These are phyloP conservation scores for Goniozus legneri DNA, from an alignment of 1,140 invertebrate genomes.

Conservation along the genomic window DNA sequence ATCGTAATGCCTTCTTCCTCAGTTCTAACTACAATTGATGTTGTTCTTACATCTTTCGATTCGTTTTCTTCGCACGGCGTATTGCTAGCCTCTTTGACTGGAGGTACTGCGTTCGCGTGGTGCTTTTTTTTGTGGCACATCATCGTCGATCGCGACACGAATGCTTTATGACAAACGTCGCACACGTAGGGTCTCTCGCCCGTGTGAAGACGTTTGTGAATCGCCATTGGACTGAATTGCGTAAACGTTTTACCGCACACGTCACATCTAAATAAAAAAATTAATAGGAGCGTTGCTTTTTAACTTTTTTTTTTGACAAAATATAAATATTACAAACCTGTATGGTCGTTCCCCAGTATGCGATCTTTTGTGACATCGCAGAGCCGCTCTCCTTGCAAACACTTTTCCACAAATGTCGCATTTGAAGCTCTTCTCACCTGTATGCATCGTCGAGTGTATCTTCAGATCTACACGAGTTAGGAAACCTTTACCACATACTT, in stretches of 20 bases:
- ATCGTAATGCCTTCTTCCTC: constrained; percentile 22
- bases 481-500: constrained; percentile 67
- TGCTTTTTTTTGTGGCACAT: constrained; percentile 62
- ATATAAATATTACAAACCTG: too few species aligned
- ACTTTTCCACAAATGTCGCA: constrained; percentile 67
- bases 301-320: too few species aligned
- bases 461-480: constrained; percentile 60
- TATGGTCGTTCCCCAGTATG: constrained; percentile 70
- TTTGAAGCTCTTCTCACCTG: constrained; percentile 67
- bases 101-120: constrained; percentile 15
- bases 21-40: constrained; percentile 22
- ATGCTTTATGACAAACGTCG: constrained; percentile 64
- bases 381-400: constrained; percentile 67
- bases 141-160: constrained; percentile 61
- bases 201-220: constrained; percentile 67
- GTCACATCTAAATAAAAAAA: constrained; percentile 57
- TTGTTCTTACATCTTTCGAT: constrained; percentile 16
- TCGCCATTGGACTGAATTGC: constrained; percentile 63
- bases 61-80: constrained; percentile 11
- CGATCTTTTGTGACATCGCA: constrained; percentile 66
- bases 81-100: constrained; percentile 37
- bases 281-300: too few species aligned
- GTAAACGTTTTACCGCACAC: constrained; percentile 64
- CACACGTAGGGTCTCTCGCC: constrained; percentile 79
- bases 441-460: constrained; percentile 67